Conservation (phyloP, 2,113 vertebrate genomes). For the Pelusios castaneus region DNA sequence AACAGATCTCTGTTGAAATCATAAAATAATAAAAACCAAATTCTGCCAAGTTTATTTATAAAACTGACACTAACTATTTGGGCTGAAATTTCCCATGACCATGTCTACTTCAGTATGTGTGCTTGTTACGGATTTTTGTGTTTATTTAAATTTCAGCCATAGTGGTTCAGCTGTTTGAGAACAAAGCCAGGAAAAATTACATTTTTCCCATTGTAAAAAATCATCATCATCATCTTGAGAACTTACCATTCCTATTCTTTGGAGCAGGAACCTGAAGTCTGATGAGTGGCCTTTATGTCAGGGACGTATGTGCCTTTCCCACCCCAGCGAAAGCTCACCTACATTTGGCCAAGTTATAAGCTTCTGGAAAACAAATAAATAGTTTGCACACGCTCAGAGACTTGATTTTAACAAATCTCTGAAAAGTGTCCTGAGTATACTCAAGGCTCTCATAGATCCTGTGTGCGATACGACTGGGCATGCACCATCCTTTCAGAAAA, state of each 20-base stretch:
- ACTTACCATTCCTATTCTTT: neutral
- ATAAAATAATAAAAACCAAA: too few relatives aligned
- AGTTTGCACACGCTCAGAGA: neutral
- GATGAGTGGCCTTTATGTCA: neutral
- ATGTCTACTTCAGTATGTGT: too few relatives aligned
- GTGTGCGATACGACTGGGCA: neutral
- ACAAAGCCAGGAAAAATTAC: too few relatives aligned
- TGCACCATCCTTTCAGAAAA: neutral
- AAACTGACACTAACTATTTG: too few relatives aligned
- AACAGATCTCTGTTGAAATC: too few relatives aligned
- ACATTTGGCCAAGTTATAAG: neutral
- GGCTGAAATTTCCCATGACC: too few relatives aligned
- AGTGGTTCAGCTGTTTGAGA: too few relatives aligned
- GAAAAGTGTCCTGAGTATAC: neutral
- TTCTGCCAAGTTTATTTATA: too few relatives aligned
- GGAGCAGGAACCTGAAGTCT: neutral
- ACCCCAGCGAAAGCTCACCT: neutral
- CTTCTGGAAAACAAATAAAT: neutral
- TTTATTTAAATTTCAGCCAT: too few relatives aligned
- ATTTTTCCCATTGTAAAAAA: too few relatives aligned
- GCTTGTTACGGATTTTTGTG: too few relatives aligned
- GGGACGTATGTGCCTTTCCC: neutral
- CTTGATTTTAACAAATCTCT: neutral
- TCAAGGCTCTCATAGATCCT: neutral
- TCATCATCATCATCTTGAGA: too few relatives aligned